Conservation (phyloP, 1,140 invertebrate species). For the Drosophila seguyi region DNA sequence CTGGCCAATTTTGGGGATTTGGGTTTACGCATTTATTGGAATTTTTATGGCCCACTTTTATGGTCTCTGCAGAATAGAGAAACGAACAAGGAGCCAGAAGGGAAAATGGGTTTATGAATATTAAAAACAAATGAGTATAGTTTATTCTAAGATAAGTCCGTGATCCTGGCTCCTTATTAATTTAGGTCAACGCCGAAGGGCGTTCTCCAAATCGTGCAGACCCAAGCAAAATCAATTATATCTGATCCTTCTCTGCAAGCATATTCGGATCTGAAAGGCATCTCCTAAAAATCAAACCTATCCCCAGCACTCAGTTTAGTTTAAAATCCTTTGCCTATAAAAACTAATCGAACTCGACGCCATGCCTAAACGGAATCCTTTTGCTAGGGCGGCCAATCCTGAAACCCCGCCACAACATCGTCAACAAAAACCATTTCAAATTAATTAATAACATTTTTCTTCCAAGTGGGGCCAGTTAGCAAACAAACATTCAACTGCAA, state of each 20-base stretch:
- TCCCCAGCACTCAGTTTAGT: conserved; percentile 17
- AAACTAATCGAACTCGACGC: conserved; percentile 62
- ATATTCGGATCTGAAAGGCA: conserved; percentile 3
- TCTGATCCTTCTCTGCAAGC: background rate
- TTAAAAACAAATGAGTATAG: conserved; percentile 28
- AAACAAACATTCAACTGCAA: conserved; percentile 45
- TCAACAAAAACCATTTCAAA: conserved; percentile 55
- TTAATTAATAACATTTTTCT: conserved; percentile 76
- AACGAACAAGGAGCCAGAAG: background rate
- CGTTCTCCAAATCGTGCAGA: background rate
- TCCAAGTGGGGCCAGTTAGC: conserved; percentile 43
- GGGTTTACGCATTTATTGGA: conserved; percentile 50
- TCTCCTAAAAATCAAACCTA: conserved; percentile 3
- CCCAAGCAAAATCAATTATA: conserved; percentile 21
- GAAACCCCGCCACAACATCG: conserved; percentile 2
- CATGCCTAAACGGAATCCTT: conserved; percentile 16
- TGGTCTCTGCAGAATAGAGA: conserved; percentile 4
- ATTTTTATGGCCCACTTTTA: conserved; percentile 61
- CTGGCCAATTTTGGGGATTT: conserved; percentile 53
- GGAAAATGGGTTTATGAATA: conserved; percentile 56
- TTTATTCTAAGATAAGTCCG: conserved; percentile 22
- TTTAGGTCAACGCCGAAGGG: background rate
- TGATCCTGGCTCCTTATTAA: conserved; percentile 16
- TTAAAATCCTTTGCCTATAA: conserved; percentile 27
- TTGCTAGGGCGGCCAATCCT: background rate